Evolutionary conservation across 1,140 invertebrate species (phyloP).

Genomic region (Pseudomyrmex flavicornis): DNA sequence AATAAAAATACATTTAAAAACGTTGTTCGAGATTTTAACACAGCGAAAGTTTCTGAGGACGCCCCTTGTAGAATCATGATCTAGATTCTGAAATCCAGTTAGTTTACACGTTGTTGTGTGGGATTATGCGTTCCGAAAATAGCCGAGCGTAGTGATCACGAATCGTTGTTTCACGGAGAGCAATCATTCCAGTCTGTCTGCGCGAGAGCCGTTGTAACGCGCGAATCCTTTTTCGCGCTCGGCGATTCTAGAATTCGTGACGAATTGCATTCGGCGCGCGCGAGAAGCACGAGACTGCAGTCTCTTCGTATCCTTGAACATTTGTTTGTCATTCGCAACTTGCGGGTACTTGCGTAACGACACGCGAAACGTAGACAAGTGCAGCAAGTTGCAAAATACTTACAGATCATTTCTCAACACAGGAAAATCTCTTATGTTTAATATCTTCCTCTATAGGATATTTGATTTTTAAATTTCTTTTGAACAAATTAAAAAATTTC

Average conservation of each 20-base stretch:
- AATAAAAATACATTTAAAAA: not conserved
- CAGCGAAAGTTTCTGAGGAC: not conserved
- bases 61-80: not conserved
- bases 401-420: no score
- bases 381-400: no score
- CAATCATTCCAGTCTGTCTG: conserved; percentile 40
- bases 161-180: conserved; percentile 41
- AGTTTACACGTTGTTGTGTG: conserved; percentile 7
- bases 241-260: conserved; percentile 22
- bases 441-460: no score
- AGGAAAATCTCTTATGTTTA: no score
- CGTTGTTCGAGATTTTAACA: not conserved
- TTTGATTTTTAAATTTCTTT: no score
- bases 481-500: no score
- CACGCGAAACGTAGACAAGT: conserved; percentile 3
- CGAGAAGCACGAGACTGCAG: conserved; percentile 15
- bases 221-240: not conserved
- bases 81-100: conserved; percentile 11
- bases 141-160: conserved; percentile 32
- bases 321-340: conserved; percentile 21
- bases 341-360: conserved; percentile 40
- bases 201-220: conserved; percentile 4
- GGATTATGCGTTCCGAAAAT: conserved; percentile 47
- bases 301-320: conserved; percentile 34
- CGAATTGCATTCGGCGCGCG: conserved; percentile 9